These are phyloP conservation scores for Battus philenor DNA, from an alignment of 1,140 invertebrate species.

Conservation along the genomic window DNA sequence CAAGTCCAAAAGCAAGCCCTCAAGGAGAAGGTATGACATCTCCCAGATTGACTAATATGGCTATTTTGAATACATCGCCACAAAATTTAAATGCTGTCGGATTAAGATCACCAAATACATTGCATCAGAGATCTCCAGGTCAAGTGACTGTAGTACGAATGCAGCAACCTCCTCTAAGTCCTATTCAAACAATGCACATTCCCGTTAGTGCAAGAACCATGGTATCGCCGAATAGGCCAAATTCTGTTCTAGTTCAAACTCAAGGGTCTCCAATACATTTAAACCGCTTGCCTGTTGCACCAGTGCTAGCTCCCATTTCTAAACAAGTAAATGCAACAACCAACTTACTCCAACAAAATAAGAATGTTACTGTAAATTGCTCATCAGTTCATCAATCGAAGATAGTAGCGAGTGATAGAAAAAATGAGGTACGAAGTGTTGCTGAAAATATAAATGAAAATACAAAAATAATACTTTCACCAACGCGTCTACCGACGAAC, in stretches of 20 bases:
- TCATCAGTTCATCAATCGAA: slow-evolving; percentile 49
- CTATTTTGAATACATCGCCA: slow-evolving; percentile 57
- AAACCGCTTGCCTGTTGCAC: slow-evolving; percentile 74
- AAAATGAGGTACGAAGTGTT: slow-evolving; percentile 40
- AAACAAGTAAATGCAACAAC: slow-evolving; percentile 75
- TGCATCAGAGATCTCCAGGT: slow-evolving; percentile 64
- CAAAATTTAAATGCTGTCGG: slow-evolving; percentile 51
- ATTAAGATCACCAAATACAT: slow-evolving; percentile 39
- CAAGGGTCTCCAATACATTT: slow-evolving; percentile 62
- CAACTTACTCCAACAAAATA: slow-evolving; percentile 72
- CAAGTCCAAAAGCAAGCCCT: slow-evolving; percentile 58
- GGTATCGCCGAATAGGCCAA: slow-evolving; percentile 68
- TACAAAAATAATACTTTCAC: slow-evolving; percentile 67
- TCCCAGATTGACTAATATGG: slow-evolving; percentile 60
- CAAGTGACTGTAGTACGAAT: slow-evolving; percentile 72
- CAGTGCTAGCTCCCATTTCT: slow-evolving; percentile 73
- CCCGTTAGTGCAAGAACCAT: slow-evolving; percentile 57
- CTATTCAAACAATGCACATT: slow-evolving; percentile 63
- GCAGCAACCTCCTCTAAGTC: slow-evolving; percentile 72
- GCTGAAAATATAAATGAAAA: slow-evolving; percentile 46
- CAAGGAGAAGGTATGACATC: slow-evolving; percentile 55
- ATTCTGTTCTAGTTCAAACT: slow-evolving; percentile 65
- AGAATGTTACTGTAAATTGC: slow-evolving; percentile 35
- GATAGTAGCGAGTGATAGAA: slow-evolving; percentile 47
- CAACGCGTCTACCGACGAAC: slow-evolving; percentile 48